Evolutionary conservation across 2,113 vertebrate species (phyloP), one percentile per base, ranked within the genome.

Genomic region (Taurulus bubalis): DNA sequence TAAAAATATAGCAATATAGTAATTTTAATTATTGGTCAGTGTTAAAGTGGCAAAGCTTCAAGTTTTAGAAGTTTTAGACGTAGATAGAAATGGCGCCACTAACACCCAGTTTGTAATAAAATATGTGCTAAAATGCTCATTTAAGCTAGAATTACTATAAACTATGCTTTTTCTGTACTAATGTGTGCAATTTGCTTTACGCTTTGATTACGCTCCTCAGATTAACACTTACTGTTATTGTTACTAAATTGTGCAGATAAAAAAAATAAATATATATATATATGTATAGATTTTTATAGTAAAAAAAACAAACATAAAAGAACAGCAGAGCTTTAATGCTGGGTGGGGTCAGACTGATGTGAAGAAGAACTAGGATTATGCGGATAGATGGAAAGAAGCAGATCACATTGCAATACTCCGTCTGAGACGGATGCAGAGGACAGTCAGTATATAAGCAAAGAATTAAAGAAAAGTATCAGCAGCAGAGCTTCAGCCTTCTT

Each of bases 321-420:
- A 58, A 72, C 1, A 49, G 20, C 59, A 42, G 28, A 77, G 38
- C 14, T 26, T 67, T 28, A 49, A 82, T 15, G 20, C 75, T 85
- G 2, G 6, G 16, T 11, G 16, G 26, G 26, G 26, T 32, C 30
- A 32, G 30, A 32, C 30, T 32, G 30, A 32, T 4, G 30, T 32
- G 2, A 32, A 32, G 30, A 51, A 53, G 30, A 42, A 75, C 2
- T 8, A 11, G 15, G 30, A 34, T 55, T 56, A 77, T 62, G 68
- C 45, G 60, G 62, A 60, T 5, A 24, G 26, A 81, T 4, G 38
- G 22, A 76, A 87, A 68, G 20, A 85, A 71, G 62, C 79, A 73
- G 16, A 77, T 51, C 18, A 60, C n/a, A 42, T 2, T 11, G 20
- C 58, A 45, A n/a, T n/a, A 42, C n/a, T n/a, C n/a, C n/a, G n/a